Conservation (phyloP, 2,888 invertebrate species). For the Lymantria monacha region DNA sequence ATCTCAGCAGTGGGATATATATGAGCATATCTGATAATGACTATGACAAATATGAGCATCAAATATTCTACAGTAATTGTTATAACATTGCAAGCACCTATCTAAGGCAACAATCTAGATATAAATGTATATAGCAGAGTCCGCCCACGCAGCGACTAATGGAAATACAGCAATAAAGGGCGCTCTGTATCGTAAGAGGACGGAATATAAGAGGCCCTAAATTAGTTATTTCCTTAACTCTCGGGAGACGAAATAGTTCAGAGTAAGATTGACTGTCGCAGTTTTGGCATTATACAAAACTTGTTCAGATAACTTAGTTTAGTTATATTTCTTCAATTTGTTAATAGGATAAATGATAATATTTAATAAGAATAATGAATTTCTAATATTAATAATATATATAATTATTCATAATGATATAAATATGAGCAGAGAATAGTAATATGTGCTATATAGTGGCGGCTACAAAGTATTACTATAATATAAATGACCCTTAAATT, state of each 20-base stretch:
- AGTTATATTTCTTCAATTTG: no score
- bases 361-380: no score
- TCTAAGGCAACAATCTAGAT: constrained; percentile 1
- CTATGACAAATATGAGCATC: no score
- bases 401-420: no score
- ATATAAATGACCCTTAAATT: no score
- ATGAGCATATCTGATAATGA: not conserved
- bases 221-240: not conserved
- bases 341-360: no score
- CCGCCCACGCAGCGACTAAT: constrained; percentile 30
- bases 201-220: not conserved
- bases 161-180: constrained; percentile 33
- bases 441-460: no score
- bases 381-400: no score
- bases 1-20: no score
- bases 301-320: no score
- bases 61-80: not conserved
- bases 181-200: constrained; percentile 8
- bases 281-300: not conserved
- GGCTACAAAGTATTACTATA: no score
- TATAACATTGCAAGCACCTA: not conserved
- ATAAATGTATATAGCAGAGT: constrained; percentile 20
- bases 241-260: constrained; percentile 6
- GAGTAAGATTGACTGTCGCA: not conserved
- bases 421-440: no score